A percentile compares a stretch with the other conserved stretches of the same genome.
phyloP scores from a whole-genome alignment of 2,797 vertebrate genomes.

The Setipinna tenuifilis region DNA sequence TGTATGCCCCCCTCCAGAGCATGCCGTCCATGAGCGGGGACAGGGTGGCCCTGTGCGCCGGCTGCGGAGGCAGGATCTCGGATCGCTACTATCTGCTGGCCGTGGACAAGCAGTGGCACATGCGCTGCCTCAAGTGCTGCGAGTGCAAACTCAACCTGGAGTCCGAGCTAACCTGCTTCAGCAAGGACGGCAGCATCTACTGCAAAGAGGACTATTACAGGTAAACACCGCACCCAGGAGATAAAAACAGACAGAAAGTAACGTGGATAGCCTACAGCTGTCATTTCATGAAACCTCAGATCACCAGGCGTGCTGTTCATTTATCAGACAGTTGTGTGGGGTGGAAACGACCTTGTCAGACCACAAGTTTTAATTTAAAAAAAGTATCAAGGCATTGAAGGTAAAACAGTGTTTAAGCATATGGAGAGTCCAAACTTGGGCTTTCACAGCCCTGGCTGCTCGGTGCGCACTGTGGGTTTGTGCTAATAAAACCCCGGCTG shows the following conservation, averaged over 20 bases:
- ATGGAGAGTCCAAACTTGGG: background rate
- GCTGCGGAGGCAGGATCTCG: constrained; percentile 94
- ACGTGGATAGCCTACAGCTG: background rate
- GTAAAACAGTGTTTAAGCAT: background rate
- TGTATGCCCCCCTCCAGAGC: constrained; percentile 72
- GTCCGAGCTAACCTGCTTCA: constrained; percentile 98
- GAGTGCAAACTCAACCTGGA: constrained; percentile 98
- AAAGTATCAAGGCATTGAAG: background rate
- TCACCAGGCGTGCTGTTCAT: background rate
- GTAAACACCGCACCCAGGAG: constrained; percentile 65
- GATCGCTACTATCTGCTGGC: constrained; percentile 98
- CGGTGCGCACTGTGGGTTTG: background rate
- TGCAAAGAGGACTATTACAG: constrained; percentile 99
- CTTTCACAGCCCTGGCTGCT: background rate
- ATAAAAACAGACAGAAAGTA: background rate
- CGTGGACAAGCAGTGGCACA: constrained; percentile 99
- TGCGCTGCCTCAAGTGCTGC: constrained; percentile 97
- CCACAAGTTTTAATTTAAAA: background rate
- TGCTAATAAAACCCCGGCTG: background rate
- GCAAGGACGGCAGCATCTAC: constrained; percentile 98
- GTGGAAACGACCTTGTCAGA: no score
- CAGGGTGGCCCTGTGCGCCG: constrained; percentile 92
- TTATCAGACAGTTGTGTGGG: background rate
- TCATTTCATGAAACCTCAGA: background rate
- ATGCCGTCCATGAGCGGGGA: constrained; percentile 92